These are phyloP conservation scores for Lasioglossum baleicum DNA, from an alignment of 1,140 invertebrate genomes.

Conservation along the genomic window DNA sequence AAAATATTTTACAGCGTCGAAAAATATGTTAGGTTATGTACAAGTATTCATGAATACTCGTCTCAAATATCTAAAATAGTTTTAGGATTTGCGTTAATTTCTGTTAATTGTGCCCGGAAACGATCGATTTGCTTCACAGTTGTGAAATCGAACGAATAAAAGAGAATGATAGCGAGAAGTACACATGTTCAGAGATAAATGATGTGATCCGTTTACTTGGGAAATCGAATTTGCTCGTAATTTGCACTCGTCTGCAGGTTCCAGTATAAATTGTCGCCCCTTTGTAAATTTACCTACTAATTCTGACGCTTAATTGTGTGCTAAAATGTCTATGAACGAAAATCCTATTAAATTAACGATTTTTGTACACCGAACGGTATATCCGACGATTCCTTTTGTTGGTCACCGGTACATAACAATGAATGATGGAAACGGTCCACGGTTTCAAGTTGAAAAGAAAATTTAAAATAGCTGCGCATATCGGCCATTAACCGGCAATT, in stretches of 20 bases:
- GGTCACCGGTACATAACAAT: no score
- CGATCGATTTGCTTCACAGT: neutral
- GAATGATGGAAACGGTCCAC: no score
- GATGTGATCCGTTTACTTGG: neutral
- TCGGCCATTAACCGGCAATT: no score
- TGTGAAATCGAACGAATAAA: neutral
- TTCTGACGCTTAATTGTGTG: neutral
- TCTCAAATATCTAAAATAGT: no score
- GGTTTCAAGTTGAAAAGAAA: no score
- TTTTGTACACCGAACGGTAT: neutral
- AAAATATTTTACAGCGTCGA: no score
- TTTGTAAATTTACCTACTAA: neutral
- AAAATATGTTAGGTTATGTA: no score
- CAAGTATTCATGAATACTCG: no score
- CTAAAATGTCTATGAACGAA: neutral
- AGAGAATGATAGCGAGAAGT: neutral
- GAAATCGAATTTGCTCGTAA: constrained; percentile 2
- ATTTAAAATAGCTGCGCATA: no score
- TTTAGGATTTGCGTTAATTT: neutral
- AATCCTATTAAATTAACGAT: neutral
- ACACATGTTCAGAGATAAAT: neutral
- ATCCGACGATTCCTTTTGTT: neutral
- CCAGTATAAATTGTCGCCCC: neutral
- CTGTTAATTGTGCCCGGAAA: neutral
- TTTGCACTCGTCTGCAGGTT: neutral